Percentiles rank a stretch among this genome's conserved stretches.
These are phyloP conservation scores for Phoeniculus purpureus DNA, from an alignment of 2,797 vertebrate species.

Conservation along the genomic window DNA sequence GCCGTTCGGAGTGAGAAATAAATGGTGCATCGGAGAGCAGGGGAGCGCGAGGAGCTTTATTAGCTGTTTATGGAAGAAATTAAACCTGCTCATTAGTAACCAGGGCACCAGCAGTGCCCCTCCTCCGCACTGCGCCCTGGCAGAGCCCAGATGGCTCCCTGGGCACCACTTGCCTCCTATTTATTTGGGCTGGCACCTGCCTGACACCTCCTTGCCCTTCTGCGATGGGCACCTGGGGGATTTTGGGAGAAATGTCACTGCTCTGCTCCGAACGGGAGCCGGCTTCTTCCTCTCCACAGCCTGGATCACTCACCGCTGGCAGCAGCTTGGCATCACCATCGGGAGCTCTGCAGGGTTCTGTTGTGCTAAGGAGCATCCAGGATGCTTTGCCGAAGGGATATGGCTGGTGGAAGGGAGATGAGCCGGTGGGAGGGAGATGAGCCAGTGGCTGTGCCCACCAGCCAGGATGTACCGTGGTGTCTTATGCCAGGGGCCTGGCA, in stretches of 20 bases:
- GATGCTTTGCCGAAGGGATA: not conserved
- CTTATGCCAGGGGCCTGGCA: not conserved
- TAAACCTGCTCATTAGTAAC: conserved; percentile 59
- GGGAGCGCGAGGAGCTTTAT: conserved; percentile 62
- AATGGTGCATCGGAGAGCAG: conserved; percentile 52
- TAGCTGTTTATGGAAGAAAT: conserved; percentile 68
- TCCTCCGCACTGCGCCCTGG: not conserved
- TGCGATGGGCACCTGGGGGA: conserved; percentile 34
- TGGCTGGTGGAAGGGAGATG: accelerated
- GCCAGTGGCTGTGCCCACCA: not conserved
- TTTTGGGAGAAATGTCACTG: conserved; percentile 26
- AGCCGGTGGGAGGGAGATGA: not conserved
- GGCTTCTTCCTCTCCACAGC: not conserved
- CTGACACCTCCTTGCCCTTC: conserved; percentile 32
- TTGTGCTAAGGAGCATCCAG: not conserved
- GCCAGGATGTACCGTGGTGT: too few species aligned
- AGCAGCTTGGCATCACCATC: not conserved
- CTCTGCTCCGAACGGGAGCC: not conserved
- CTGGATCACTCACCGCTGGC: not conserved
- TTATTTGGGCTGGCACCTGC: conserved; percentile 44
- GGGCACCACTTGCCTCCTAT: not conserved
- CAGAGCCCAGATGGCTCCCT: not conserved
- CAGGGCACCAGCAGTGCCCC: not conserved
- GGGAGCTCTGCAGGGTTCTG: not conserved
- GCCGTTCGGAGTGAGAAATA: conserved; percentile 48